Evolutionary conservation across 2,113 vertebrate species (phyloP).

Genomic region (Tichodroma muraria): DNA sequence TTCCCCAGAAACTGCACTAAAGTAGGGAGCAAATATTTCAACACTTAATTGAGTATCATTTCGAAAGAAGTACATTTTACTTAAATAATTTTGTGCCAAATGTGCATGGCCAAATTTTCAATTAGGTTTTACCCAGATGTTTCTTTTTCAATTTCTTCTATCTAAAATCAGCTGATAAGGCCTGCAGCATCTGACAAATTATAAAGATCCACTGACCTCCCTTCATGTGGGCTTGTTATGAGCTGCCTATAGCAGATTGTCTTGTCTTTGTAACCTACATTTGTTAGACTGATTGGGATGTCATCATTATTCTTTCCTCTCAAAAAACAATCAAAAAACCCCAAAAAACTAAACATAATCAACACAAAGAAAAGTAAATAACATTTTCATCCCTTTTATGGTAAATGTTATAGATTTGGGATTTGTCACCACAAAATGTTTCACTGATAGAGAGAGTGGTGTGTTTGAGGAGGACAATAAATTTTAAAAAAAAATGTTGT

Average conservation of each 20-base stretch:
- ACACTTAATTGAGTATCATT: neutral
- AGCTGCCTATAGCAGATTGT: neutral
- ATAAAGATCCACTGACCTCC: neutral
- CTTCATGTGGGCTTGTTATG: neutral
- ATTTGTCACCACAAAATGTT: neutral
- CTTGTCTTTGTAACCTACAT: neutral
- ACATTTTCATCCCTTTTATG: neutral
- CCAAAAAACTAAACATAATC: neutral
- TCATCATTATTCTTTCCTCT: neutral
- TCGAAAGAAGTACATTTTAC: neutral
- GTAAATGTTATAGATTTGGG: neutral
- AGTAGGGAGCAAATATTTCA: neutral
- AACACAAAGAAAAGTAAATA: neutral
- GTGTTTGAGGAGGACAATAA: neutral
- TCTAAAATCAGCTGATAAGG: slow-evolving; percentile 25
- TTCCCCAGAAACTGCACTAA: neutral
- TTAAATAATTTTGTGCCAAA: neutral
- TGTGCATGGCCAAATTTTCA: neutral
- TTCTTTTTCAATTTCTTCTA: neutral
- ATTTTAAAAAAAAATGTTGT: neutral
- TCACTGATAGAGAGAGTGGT: neutral
- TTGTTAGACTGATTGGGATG: neutral
- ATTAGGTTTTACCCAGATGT: neutral
- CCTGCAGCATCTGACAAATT: neutral
- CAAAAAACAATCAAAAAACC: neutral